A percentile compares a stretch with the other conserved stretches of the same genome.
These are phyloP conservation scores for Tragopan temminckii DNA, from an alignment of 2,797 vertebrate genomes.

Conservation along the genomic window DNA sequence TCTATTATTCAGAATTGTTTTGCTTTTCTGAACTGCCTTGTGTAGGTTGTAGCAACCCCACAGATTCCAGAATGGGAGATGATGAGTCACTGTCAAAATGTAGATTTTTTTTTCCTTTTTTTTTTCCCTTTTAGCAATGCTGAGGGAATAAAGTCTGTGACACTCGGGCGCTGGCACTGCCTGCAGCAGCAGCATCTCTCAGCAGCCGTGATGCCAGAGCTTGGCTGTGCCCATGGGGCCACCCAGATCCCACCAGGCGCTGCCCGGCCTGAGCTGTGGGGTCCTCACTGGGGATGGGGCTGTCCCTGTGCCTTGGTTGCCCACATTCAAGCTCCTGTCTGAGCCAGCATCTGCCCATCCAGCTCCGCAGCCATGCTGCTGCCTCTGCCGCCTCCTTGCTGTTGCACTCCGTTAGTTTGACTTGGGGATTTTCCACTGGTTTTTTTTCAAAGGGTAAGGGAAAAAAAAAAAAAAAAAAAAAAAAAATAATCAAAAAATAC, in stretches of 20 bases:
- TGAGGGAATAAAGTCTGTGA: slow-evolving; percentile 23
- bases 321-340: not conserved
- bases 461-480: not conserved
- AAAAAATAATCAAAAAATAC: slow-evolving; percentile 11
- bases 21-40: slow-evolving; percentile 69
- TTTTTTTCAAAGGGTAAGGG: not conserved
- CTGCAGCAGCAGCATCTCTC: slow-evolving; percentile 4
- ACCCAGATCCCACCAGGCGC: not conserved
- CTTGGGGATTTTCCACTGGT: slow-evolving; percentile 40
- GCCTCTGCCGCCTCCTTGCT: not conserved
- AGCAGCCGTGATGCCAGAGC: not conserved
- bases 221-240: not conserved
- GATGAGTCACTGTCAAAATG: slow-evolving; percentile 74
- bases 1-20: slow-evolving; percentile 75
- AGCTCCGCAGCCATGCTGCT: fast-evolving
- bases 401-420: not conserved
- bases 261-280: fast-evolving
- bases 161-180: not conserved
- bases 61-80: slow-evolving; percentile 75
- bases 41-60: slow-evolving; percentile 78
- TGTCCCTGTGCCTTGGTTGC: fast-evolving
- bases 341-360: fast-evolving
- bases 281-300: fast-evolving
- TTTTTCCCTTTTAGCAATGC: not conserved
- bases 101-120: not conserved